Evolutionary conservation across 2,888 invertebrate species (phyloP).

Genomic region (Iphiclides podalirius): DNA sequence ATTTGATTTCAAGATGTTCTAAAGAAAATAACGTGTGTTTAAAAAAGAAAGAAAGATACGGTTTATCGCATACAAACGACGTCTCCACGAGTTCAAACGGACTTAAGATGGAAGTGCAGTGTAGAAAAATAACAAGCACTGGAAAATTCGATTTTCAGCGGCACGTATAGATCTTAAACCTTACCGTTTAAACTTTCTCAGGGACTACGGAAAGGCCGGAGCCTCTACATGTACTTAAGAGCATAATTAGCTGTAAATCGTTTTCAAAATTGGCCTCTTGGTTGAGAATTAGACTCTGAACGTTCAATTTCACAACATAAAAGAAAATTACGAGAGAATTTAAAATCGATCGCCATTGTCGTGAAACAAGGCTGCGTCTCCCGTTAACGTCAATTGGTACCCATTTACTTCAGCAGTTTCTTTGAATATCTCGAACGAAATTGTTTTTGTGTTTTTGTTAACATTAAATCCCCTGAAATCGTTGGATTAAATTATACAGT

Average conservation of each 20-base stretch:
- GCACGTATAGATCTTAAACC: too few species aligned
- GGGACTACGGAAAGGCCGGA: too few species aligned
- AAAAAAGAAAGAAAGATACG: too few species aligned
- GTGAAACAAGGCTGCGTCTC: conserved; percentile 35
- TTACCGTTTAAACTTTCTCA: too few species aligned
- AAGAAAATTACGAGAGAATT: conserved; percentile 22
- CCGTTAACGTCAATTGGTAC: conserved; percentile 33
- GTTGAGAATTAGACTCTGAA: conserved; percentile 44
- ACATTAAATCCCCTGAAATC: conserved; percentile 10
- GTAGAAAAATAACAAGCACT: too few species aligned
- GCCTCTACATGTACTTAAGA: conserved; percentile 71
- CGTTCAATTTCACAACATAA: conserved; percentile 21
- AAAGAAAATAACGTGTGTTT: too few species aligned
- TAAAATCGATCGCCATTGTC: conserved; percentile 40
- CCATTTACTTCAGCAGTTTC: conserved; percentile 20
- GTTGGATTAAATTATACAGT: too few species aligned
- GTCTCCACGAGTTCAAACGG: too few species aligned
- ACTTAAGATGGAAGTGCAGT: too few species aligned
- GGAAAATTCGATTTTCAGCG: too few species aligned
- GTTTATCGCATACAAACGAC: too few species aligned
- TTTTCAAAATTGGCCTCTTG: conserved; percentile 67
- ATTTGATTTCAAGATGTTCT: too few species aligned
- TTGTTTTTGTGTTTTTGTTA: conserved; percentile 10
- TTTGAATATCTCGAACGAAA: conserved; percentile 18
- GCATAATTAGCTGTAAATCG: conserved; percentile 75